Evolutionary conservation across 2,113 vertebrate species (phyloP).

Genomic region (mouse (Mus musculus)): GRCm39 chr8:75680001-75680500

Average conservation of each 20-base stretch:
- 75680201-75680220: background rate
- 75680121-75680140: background rate
- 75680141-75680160: background rate
- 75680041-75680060: background rate
- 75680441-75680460: background rate
- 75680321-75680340: background rate
- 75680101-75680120: background rate
- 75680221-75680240: background rate
- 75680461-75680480: background rate
- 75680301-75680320: background rate
- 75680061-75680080: background rate
- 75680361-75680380: background rate
- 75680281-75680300: background rate
- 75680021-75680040: background rate
- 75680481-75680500: background rate
- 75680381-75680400: background rate
- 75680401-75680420: background rate
- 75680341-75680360: background rate
- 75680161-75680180: background rate
- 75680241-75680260: background rate
- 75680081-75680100: background rate
- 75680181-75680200: background rate
- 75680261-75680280: background rate
- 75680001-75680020: background rate
- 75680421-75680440: background rate